Evolutionary conservation across 2,888 invertebrate genomes (phyloP).

Genomic region (Caenorhabditis virilis): DNA sequence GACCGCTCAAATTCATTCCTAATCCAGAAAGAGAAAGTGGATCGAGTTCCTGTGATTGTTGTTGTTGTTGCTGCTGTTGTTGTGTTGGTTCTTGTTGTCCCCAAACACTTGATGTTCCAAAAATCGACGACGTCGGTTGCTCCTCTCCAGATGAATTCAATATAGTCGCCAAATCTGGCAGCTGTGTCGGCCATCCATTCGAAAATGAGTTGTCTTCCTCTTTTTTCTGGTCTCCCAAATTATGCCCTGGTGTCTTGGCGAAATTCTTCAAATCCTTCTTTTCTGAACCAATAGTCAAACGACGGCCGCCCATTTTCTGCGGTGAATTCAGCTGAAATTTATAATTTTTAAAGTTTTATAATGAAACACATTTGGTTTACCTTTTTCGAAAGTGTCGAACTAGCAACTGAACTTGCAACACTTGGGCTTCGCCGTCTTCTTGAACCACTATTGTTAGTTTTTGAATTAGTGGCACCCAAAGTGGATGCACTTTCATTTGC

Average conservation of each 20-base stretch:
- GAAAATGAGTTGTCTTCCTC: background rate
- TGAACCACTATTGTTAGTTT: background rate
- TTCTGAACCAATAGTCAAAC: slow-evolving; percentile 35
- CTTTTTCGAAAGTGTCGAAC: slow-evolving; percentile 21
- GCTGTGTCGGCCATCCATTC: background rate
- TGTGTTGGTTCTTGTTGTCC: background rate
- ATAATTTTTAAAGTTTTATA: slow-evolving; percentile 3
- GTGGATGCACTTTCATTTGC: too few species aligned
- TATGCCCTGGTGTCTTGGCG: slow-evolving; percentile 21
- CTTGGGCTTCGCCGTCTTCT: slow-evolving; percentile 26
- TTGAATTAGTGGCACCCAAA: too few species aligned
- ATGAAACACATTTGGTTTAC: slow-evolving; percentile 2
- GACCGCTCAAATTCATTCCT: slow-evolving; percentile 18
- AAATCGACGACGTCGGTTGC: background rate
- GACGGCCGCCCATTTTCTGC: slow-evolving; percentile 9
- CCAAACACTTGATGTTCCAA: slow-evolving; percentile 1
- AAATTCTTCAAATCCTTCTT: slow-evolving; percentile 24
- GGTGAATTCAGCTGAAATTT: slow-evolving; percentile 14
- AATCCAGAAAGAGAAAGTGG: slow-evolving; percentile 24
- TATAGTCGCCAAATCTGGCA: background rate
- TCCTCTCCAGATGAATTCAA: background rate
- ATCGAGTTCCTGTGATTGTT: slow-evolving; percentile 10
- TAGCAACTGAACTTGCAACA: slow-evolving; percentile 6
- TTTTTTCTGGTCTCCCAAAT: too few species aligned
- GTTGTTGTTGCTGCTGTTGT: background rate